phyloP scores from a whole-genome alignment of 1,140 invertebrate species.

The Trachymyrmex cornetzi region DNA sequence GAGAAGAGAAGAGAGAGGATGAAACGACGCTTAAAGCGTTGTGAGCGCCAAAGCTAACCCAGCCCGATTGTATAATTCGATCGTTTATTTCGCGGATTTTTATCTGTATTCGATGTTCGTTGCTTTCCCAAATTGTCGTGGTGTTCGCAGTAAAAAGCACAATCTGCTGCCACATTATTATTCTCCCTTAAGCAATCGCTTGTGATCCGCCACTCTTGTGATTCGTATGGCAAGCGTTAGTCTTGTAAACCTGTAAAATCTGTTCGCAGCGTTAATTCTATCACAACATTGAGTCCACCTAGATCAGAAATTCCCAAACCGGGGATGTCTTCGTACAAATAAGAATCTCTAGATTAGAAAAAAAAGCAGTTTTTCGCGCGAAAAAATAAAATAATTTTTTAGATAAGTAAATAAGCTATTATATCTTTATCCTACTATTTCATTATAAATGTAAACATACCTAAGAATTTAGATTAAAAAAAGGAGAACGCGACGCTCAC shows the following conservation, averaged over 20 bases:
- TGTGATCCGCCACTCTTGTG: slow-evolving; percentile 31
- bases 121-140: background rate
- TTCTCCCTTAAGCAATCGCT: slow-evolving; percentile 15
- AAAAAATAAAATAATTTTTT: background rate
- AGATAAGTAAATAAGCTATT: background rate
- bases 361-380: background rate
- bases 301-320: slow-evolving; percentile 41
- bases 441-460: background rate
- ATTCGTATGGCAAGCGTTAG: slow-evolving; percentile 53
- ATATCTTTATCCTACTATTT: background rate
- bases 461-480: background rate
- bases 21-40: too few species aligned
- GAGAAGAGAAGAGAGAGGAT: too few species aligned
- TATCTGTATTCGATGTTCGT: slow-evolving; percentile 29
- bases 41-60: too few species aligned
- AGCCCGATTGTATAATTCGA: slow-evolving; percentile 24
- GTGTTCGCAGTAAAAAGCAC: slow-evolving; percentile 1
- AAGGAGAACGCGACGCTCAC: background rate
- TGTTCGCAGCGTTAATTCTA: slow-evolving; percentile 54
- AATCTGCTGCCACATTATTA: slow-evolving; percentile 3
- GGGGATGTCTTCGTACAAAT: background rate
- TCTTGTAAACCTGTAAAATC: slow-evolving; percentile 46
- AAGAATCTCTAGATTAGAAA: background rate
- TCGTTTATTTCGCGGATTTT: slow-evolving; percentile 34
- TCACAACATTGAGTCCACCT: slow-evolving; percentile 36